Percentiles rank a stretch among this genome's conserved stretches.
These are phyloP conservation scores for Alca torda DNA, from an alignment of 2,797 vertebrate species.

Conservation along the genomic window DNA sequence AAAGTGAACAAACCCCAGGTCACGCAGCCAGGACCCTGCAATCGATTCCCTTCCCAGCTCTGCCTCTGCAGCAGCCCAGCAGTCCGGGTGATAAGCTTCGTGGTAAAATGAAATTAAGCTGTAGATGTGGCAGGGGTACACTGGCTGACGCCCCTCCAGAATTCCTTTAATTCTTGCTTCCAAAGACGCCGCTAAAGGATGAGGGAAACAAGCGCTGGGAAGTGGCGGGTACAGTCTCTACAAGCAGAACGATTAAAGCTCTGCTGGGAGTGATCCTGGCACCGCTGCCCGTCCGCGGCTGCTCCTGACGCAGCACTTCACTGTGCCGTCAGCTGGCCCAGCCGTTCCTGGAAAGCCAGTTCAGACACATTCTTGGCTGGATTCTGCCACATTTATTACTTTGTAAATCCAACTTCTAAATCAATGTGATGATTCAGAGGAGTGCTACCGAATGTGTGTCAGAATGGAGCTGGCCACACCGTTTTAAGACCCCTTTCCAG, in stretches of 20 bases:
- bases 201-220: neutral
- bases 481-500: neutral
- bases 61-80: neutral
- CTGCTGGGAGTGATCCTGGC: neutral
- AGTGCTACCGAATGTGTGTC: fast-evolving
- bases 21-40: neutral
- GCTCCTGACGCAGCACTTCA: neutral
- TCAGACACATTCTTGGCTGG: conserved; percentile 57
- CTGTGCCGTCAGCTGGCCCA: neutral
- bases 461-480: neutral
- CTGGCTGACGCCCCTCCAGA: neutral
- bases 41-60: fast-evolving
- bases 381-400: neutral
- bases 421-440: neutral
- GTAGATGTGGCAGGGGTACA: neutral
- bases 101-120: fast-evolving
- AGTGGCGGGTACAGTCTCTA: neutral
- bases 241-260: neutral
- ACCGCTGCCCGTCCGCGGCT: neutral
- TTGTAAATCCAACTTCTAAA: neutral
- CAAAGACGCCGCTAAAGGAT: neutral
- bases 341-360: conserved; percentile 56
- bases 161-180: neutral
- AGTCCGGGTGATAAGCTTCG: neutral
- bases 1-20: neutral